phyloP scores from a whole-genome alignment of 2,888 invertebrate species.

The Pachliopta kotzebuea region DNA sequence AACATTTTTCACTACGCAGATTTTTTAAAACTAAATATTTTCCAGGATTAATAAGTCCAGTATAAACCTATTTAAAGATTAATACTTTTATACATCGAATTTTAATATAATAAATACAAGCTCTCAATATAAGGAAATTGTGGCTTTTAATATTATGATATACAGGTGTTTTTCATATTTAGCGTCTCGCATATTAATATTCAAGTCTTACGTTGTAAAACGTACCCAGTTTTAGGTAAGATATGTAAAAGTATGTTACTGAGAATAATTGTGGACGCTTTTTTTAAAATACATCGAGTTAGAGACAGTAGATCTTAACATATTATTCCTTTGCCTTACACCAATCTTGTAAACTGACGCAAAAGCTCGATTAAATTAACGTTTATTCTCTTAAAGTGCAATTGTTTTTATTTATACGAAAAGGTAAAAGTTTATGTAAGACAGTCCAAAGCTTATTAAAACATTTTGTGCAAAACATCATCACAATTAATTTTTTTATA shows the following conservation, averaged over 20 bases:
- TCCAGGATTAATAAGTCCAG: background rate
- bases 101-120: conserved; percentile 8
- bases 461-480: conserved; percentile 27
- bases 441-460: conserved; percentile 20
- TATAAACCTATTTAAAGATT: background rate
- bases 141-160: background rate
- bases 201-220: background rate
- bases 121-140: conserved; percentile 13
- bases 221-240: background rate
- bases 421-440: conserved; percentile 26
- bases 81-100: background rate
- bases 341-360: conserved; percentile 20
- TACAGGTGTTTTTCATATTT: background rate
- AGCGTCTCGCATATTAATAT: background rate
- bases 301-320: conserved; percentile 17
- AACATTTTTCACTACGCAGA: too few relatives aligned
- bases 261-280: background rate
- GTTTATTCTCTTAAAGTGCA: conserved; percentile 20
- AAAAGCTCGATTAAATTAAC: conserved; percentile 27
- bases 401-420: conserved; percentile 21
- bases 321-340: conserved; percentile 20
- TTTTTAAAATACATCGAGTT: background rate
- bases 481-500: conserved; percentile 15
- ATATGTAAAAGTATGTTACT: conserved; percentile 7
- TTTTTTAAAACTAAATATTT: too few relatives aligned